Base-by-base conservation (phyloP, 2,888 invertebrate species). In the Chironomus tentans region DNA sequence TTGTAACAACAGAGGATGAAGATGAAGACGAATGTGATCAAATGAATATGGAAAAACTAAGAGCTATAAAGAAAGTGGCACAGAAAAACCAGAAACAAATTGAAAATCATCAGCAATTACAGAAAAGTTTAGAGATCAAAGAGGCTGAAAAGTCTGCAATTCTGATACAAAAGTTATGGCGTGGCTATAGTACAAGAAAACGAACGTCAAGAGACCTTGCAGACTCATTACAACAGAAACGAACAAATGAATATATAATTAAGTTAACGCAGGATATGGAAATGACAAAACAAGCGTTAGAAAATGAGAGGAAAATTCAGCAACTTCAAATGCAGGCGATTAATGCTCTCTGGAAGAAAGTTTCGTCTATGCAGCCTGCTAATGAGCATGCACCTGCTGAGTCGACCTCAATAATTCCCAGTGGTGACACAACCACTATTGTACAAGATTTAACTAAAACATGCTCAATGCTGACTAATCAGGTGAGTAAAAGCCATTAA, bases 321-420 rank as follows among this genome's bases (percentile, higher is more conserved):
- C 90, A 93, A 81, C 84, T 95, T 70, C 95, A 95, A 84, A 76
- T 76, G 74, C 94, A 95, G 83, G 94, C 95, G 4, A 95, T 95
- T 79, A 92, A 92, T 81, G 94, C 94, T 0, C 84, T 95, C 3
- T 95, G 94, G 94, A 93, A 93, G 83, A 93, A 93, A 82, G 92
- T 93, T 2, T 91, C 91, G 15, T 88, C 89, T 0, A 83, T 92
- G 79, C 91, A 83, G 77, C 13, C 18, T 21, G 65, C 69, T n/a
- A 76, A 77, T 50, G 78, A 78, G 77, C 48, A 76, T 71, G 68
- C 79, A 78, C 70, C 72, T 3, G 76, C 77, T 5, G 70, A 61
- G 4, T n/a, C 61, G 56, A 69, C 46, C 78, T 76, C 81, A 80
- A 15, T 56, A n/a, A 15, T 15, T 56, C 15, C 56, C 7, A 56